Evolutionary conservation across 1,140 invertebrate genomes (phyloP).

Genomic region (Pseudoatta argentina): DNA sequence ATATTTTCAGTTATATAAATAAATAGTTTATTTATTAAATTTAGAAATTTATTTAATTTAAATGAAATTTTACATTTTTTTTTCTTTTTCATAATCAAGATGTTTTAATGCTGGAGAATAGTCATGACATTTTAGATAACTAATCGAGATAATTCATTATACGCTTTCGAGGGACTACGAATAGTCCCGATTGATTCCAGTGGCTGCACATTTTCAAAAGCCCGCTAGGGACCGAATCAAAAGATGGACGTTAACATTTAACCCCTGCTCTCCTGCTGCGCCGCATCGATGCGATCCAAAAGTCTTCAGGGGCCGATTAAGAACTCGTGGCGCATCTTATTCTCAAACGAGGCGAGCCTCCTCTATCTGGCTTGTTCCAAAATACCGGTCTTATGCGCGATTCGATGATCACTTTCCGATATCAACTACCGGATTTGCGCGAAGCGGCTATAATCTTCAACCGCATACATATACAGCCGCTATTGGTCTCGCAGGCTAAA

Average conservation of each 20-base stretch:
- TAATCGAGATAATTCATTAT: conserved; percentile 42
- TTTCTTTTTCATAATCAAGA: not conserved
- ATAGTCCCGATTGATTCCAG: conserved; percentile 35
- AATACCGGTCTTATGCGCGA: conserved; percentile 50
- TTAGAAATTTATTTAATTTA: too few species aligned
- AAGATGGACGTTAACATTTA: conserved; percentile 62
- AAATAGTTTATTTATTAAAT: too few species aligned
- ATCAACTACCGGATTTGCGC: conserved; percentile 55
- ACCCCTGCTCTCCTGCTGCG: conserved; percentile 65
- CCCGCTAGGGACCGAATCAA: conserved; percentile 26
- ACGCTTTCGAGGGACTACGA: conserved; percentile 1
- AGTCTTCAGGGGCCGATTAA: conserved; percentile 52
- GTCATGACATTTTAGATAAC: not conserved
- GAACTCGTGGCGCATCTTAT: conserved; percentile 56
- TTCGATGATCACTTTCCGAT: conserved; percentile 40
- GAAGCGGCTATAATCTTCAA: conserved; percentile 44
- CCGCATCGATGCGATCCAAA: not conserved
- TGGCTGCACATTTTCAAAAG: conserved; percentile 58
- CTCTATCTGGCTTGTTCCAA: conserved; percentile 18
- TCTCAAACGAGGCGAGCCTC: not conserved
- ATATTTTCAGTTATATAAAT: not conserved
- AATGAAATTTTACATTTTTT: too few species aligned
- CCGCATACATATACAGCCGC: not conserved
- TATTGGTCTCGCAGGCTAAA: not conserved
- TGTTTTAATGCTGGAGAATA: not conserved